Evolutionary conservation across 2,797 vertebrate genomes (phyloP).

Genomic region (Eurystomus glaucurus): DNA sequence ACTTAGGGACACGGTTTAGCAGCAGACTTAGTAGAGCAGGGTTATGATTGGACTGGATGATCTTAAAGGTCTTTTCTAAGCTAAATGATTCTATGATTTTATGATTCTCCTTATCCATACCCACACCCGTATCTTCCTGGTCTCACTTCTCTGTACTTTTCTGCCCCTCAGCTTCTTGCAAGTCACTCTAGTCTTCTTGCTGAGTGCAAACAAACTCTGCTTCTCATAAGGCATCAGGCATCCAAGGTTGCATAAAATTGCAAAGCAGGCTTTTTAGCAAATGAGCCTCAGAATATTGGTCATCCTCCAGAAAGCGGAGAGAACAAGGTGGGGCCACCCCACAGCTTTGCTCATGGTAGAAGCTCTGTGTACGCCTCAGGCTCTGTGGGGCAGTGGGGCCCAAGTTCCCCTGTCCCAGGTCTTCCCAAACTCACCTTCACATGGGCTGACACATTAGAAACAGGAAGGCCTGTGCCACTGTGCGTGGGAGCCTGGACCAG

Average conservation of each 20-base stretch:
- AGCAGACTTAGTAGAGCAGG: too few relatives aligned
- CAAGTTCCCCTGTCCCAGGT: not conserved
- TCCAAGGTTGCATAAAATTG: not conserved
- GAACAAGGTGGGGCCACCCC: not conserved
- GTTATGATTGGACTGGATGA: too few relatives aligned
- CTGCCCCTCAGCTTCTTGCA: not conserved
- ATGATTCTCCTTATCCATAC: too few relatives aligned
- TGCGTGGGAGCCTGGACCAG: rapidly evolving
- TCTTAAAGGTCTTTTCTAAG: too few relatives aligned
- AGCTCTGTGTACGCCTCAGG: not conserved
- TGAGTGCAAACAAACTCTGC: not conserved
- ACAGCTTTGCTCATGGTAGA: not conserved
- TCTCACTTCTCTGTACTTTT: not conserved
- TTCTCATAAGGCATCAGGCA: not conserved
- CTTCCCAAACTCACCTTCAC: not conserved
- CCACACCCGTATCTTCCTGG: not conserved
- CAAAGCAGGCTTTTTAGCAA: not conserved
- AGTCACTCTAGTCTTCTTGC: not conserved
- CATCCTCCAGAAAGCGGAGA: not conserved
- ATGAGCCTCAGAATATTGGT: not conserved
- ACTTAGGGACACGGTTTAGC: too few relatives aligned
- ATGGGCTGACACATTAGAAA: not conserved
- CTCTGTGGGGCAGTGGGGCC: rapidly evolving
- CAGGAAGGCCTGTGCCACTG: not conserved
- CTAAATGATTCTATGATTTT: too few relatives aligned